Conservation (phyloP, 35 echinoderm and acorn worm genomes). For the Ophioderma brevispina region DNA sequence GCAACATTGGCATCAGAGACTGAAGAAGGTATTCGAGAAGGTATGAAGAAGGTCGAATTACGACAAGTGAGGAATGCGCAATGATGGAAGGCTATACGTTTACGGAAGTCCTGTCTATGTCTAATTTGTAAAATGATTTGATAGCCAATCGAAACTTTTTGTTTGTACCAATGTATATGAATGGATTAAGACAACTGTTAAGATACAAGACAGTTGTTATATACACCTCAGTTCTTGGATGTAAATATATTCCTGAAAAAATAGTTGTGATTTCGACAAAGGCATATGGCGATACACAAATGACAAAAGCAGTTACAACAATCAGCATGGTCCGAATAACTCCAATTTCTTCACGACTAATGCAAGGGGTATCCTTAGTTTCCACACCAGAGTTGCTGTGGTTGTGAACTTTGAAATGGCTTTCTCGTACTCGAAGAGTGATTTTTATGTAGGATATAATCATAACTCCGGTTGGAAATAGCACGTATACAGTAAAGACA, state of each 20-base stretch:
- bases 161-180: conserved; percentile 15
- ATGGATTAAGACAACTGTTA: conserved; percentile 26
- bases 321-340: conserved; percentile 3
- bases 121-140: no score
- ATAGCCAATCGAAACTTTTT: not conserved
- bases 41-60: no score
- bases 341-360: not conserved
- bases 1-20: no score
- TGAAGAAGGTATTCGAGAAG: no score
- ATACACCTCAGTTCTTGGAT: not conserved
- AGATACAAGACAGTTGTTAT: conserved; percentile 1
- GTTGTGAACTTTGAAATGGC: not conserved
- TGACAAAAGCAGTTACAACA: not conserved
- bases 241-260: not conserved
- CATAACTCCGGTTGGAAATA: not conserved
- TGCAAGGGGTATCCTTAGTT: not conserved
- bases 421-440: not conserved
- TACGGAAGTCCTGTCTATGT: no score
- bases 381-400: not conserved
- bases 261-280: conserved; percentile 1
- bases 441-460: not conserved
- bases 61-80: no score
- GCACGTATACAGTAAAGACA: conserved; percentile 2
- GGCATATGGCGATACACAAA: conserved; percentile 8
- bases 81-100: no score